phyloP scores from a whole-genome alignment of 2,113 vertebrate genomes.

The Gobius niger region DNA sequence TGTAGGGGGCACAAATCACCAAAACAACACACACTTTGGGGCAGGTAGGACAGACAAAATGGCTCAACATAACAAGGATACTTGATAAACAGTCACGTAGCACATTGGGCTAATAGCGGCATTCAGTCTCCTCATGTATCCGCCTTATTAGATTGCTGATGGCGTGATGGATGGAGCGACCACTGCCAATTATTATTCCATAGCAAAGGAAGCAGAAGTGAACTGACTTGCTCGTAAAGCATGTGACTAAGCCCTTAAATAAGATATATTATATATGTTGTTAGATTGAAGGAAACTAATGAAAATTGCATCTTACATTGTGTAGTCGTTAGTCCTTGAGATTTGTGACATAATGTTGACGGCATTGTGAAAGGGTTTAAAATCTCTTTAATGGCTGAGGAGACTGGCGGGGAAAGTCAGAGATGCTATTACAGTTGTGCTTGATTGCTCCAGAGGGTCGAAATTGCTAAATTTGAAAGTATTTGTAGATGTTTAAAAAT shows the following conservation, averaged over 20 bases:
- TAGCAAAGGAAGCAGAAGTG: constrained; percentile 26
- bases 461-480: no score
- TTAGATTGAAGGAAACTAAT: no score
- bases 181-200: constrained; percentile 42
- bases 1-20: constrained; percentile 26
- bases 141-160: constrained; percentile 20
- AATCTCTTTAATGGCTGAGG: no score
- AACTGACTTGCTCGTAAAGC: constrained; percentile 8
- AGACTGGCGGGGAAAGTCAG: no score
- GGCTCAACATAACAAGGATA: constrained; percentile 1
- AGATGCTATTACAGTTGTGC: no score
- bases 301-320: no score
- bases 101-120: constrained; percentile 16
- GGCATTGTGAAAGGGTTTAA: no score
- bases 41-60: constrained; percentile 25
- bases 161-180: constrained; percentile 41
- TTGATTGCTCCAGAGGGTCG: no score
- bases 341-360: no score
- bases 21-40: constrained; percentile 43
- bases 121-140: constrained; percentile 17
- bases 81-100: constrained; percentile 4
- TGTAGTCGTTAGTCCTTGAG: no score
- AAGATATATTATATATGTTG: no score
- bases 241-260: constrained; percentile 1
- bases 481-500: no score